Evolutionary conservation across 2,113 vertebrate genomes (phyloP), one percentile per base, ranked within the genome.

Genomic region (Triplophysa rosa): DNA sequence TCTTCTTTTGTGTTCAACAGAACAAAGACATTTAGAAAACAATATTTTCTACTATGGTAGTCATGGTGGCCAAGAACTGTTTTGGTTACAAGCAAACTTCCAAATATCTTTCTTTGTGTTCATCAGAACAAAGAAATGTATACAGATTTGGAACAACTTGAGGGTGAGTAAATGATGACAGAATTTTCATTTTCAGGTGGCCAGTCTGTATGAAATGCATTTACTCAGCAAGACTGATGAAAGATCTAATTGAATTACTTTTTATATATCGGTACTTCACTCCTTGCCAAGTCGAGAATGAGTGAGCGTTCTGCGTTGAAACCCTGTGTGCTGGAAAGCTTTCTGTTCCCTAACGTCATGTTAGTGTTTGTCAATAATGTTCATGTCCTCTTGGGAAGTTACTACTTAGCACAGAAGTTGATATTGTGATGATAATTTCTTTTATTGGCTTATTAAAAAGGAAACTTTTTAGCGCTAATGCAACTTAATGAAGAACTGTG

Each of bases 251-350:
- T 40, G 3, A 59, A 72, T 72, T 40, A 58, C 54, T 40, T 40
- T 72, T 72, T 23, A 72, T 72, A 59, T 58, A 42, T 42, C 52
- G 40, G 54, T 40, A 14, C 24, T 59, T 56, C 26, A 72, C 29
- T 72, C 19, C 24, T 72, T 8, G n/a, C 70, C 42, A 54, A 59
- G 70, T 14, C 54, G 47, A 70, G 10, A 72, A 72, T 59, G 54
- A 42, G 70, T 42, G n/a, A 16, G 29, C 42, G 47, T 16, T 14
- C 47, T 49, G 47, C 47, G 1, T 3, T 13, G n/a, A 72, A 72
- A 58, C 11, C 26, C 49, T 42, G 37, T 73, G 21, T 71, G 49
- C 47, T 12, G 19, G 9, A 70, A 16, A 69, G 3, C 67, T 29
- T 70, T 24, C 26, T 70, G 47, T n/a, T 70, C 67, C 16, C 9